These are phyloP conservation scores for Luscinia megarhynchos DNA, from an alignment of 2,797 vertebrate species.

Conservation along the genomic window DNA sequence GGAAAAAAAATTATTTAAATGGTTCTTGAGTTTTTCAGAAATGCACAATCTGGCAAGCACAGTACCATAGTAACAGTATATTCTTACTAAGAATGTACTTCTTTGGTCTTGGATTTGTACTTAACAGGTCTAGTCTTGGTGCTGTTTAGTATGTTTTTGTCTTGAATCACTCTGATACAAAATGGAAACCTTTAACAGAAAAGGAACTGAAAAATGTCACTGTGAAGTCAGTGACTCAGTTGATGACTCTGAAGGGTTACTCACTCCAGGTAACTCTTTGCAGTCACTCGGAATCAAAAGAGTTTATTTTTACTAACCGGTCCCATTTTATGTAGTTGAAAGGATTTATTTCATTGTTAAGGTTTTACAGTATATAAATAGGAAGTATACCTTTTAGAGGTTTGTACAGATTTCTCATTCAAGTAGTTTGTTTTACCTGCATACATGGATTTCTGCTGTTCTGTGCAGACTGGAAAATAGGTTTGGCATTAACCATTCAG, in stretches of 20 bases:
- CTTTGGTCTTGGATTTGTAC: background rate
- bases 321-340: background rate
- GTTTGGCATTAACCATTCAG: background rate
- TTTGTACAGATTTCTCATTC: background rate
- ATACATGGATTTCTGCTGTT: background rate
- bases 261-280: background rate
- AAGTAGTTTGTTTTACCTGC: background rate
- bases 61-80: background rate
- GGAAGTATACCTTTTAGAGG: background rate
- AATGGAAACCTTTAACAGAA: background rate
- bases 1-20: background rate
- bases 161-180: background rate
- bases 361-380: background rate
- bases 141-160: background rate
- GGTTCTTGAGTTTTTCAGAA: background rate
- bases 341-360: background rate
- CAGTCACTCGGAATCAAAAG: rapidly evolving
- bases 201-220: background rate
- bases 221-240: background rate
- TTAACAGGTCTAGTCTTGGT: background rate
- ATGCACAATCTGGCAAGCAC: background rate
- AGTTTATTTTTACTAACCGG: background rate
- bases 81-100: background rate
- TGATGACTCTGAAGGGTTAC: background rate
- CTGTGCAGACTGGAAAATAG: background rate